Conservation (phyloP, 2,113 vertebrate species). For the Eurypyga helias region DNA sequence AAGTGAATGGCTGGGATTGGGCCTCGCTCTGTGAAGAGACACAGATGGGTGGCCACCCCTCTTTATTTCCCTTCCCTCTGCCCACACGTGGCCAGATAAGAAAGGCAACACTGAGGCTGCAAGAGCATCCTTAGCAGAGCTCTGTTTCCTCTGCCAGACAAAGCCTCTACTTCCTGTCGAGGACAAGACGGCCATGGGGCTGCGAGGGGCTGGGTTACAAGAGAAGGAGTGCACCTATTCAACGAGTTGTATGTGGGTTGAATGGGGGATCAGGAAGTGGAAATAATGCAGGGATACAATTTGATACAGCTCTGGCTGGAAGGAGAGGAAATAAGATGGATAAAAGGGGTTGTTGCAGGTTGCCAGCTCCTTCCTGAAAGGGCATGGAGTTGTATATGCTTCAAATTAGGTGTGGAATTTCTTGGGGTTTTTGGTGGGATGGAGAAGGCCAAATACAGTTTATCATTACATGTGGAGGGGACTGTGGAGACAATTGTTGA, state of each 20-base stretch:
- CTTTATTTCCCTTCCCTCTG: not conserved
- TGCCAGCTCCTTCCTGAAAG: not conserved
- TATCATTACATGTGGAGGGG: not conserved
- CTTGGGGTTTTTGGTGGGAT: not conserved
- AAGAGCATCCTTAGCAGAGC: not conserved
- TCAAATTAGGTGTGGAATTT: not conserved
- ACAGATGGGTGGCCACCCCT: not conserved
- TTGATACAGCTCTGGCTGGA: not conserved
- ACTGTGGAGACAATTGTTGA: not conserved
- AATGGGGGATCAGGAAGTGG: not conserved
- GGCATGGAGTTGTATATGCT: not conserved
- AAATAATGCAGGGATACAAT: not conserved
- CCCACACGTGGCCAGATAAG: not conserved
- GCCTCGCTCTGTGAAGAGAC: not conserved
- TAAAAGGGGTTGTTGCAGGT: not conserved
- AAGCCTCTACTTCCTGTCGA: not conserved
- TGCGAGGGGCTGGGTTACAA: rapidly evolving
- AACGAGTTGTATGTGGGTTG: not conserved
- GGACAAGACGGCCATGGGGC: not conserved
- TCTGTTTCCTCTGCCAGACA: not conserved
- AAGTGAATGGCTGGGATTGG: not conserved
- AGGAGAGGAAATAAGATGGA: not conserved
- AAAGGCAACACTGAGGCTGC: not conserved
- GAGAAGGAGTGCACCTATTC: not conserved
- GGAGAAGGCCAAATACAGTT: not conserved